These are phyloP conservation scores for Corythoichthys intestinalis DNA, from an alignment of 2,113 vertebrate genomes.

Conservation along the genomic window DNA sequence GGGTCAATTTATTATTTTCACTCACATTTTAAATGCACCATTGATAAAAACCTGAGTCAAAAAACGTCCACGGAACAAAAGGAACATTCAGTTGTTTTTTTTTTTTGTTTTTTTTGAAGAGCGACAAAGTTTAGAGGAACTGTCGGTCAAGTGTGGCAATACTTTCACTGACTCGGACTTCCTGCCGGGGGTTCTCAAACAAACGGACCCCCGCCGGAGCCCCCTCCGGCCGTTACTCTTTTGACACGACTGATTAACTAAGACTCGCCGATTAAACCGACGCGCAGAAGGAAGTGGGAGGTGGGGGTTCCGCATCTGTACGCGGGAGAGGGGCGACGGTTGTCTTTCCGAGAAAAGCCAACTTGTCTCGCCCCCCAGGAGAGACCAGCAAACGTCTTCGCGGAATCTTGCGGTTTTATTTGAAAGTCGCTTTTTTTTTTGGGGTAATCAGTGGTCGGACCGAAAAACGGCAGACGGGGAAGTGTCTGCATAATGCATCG, in stretches of 20 bases:
- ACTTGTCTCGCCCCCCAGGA: constrained; percentile 65
- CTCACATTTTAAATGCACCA: no score
- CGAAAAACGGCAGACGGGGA: no score
- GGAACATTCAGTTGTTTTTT: neutral
- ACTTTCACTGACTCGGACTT: constrained; percentile 50
- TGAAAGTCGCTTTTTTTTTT: constrained; percentile 23
- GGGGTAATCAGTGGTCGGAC: no score
- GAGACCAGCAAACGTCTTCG: constrained; percentile 69
- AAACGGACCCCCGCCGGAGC: constrained; percentile 59
- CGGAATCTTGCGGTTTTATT: constrained; percentile 66
- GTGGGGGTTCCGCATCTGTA: constrained; percentile 49
- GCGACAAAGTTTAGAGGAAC: constrained; percentile 23
- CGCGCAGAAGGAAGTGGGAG: constrained; percentile 72
- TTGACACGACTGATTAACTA: constrained; percentile 74
- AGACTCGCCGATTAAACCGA: constrained; percentile 68
- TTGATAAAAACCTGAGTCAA: neutral
- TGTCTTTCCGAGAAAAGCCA: constrained; percentile 78
- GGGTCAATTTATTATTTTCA: no score
- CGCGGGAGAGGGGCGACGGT: constrained; percentile 59
- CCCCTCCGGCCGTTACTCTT: constrained; percentile 65
- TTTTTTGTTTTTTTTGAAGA: neutral
- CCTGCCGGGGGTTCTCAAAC: constrained; percentile 40
- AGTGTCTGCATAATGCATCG: no score
- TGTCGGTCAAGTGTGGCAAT: constrained; percentile 40
- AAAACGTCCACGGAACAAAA: neutral